A percentile compares a stretch with the other conserved stretches of the same genome.
Evolutionary conservation across 2,113 vertebrate genomes (phyloP).

Genomic region (Larimichthys crocea): DNA sequence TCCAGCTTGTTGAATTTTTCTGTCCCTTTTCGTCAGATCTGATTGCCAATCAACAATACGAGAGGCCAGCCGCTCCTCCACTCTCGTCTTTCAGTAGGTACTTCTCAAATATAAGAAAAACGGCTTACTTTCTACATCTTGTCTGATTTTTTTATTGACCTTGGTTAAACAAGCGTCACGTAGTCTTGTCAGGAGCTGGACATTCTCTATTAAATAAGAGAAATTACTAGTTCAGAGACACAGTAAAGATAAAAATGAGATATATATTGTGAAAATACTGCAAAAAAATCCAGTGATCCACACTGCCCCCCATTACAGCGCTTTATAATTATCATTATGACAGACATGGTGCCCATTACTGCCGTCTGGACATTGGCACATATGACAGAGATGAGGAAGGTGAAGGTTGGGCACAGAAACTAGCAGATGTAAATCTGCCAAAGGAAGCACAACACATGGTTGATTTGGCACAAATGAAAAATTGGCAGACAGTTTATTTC

Average conservation of each 20-base stretch:
- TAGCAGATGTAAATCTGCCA: conserved; percentile 53
- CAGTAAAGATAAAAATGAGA: neutral
- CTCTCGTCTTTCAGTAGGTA: neutral
- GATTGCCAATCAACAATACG: neutral
- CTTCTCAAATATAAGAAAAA: neutral
- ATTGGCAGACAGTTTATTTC: conserved; percentile 47
- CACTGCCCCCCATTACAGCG: neutral
- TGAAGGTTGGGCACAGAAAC: conserved; percentile 57
- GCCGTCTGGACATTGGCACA: conserved; percentile 45
- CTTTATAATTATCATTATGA: neutral
- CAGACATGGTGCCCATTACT: neutral
- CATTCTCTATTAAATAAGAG: neutral
- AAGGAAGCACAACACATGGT: conserved; percentile 67
- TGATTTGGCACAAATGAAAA: conserved; percentile 49
- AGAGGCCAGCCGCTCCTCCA: neutral
- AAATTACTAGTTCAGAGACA: neutral
- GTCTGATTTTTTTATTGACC: neutral
- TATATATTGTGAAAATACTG: neutral
- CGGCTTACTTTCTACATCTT: neutral
- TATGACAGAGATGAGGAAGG: conserved; percentile 44
- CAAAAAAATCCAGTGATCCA: neutral
- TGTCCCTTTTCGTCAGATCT: neutral
- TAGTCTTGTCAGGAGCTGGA: neutral
- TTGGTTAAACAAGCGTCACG: neutral
- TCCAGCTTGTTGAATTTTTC: no score